Evolutionary conservation across 2,888 invertebrate species (phyloP), one percentile per base, ranked within the genome.

Genomic region (Tenthredo distinguenda): DNA sequence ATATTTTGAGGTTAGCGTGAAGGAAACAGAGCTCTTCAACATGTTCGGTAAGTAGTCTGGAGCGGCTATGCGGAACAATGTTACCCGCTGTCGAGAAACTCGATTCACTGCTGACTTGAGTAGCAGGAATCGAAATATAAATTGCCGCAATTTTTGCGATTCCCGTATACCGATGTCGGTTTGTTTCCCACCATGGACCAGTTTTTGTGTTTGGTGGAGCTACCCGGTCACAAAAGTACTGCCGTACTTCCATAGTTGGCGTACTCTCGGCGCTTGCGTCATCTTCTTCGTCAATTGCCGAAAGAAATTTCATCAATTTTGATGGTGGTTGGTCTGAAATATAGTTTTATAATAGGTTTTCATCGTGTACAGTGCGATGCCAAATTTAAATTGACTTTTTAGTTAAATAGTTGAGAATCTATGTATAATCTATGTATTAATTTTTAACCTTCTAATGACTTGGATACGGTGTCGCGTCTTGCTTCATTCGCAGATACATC

Each of bases 1-100:
- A 55, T 55, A 55, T 55, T 18, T 55, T 55, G 55, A 55, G 55
- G 55, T 55, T 15, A 18, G 55, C n/a, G 55, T 55, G 55, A 2
- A 55, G 55, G n/a, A 55, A 55, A 55, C 55, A 55, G 55, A 55
- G 55, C 55, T 55, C 55, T 15, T 55, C 55, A 55, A 55, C 55
- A 55, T 55, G 55, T 55, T 55, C 55, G 18, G 55, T 55, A 2
- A 55, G 55, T 18, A 55, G 55, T 55, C 18, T 55, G 55, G 55
- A 55, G 55, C 55, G 55, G 12, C 18, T 55, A 55, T 12, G 55
- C 55, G 55, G n/a, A 55, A 15, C 55, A 55, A 55, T 18, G 55
- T 55, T 55, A n/a, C 55, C 55, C 55, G 55, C 55, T 55, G 55
- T 55, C n/a, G 55, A 55, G 55, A 55, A 55, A 55, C 55, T 55